A percentile compares a stretch with the other conserved stretches of the same genome.
Evolutionary conservation across 2,888 invertebrate genomes (phyloP).

Genomic region (Chrysolina oricalcia): DNA sequence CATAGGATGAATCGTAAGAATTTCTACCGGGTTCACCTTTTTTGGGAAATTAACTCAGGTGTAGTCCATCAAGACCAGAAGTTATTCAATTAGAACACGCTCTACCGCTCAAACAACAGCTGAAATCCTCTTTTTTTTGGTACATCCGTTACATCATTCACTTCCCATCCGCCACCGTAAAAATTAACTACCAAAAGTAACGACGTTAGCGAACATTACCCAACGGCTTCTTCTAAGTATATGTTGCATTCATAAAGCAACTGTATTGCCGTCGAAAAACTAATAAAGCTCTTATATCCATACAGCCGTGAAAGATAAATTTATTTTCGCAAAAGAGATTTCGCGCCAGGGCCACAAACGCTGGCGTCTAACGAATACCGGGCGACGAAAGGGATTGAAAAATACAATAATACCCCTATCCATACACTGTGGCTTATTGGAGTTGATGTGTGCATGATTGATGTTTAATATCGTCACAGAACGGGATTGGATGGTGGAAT

Average conservation of each 20-base stretch:
- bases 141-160: conserved; percentile 1
- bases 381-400: conserved; percentile 17
- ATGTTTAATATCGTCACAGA: conserved; percentile 5
- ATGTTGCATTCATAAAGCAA: conserved; percentile 47
- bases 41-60: background rate
- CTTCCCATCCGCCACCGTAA: conserved; percentile 29
- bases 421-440: conserved; percentile 10
- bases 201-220: conserved; percentile 40
- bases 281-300: conserved; percentile 52
- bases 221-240: conserved; percentile 36
- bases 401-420: conserved; percentile 8
- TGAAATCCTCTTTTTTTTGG: background rate
- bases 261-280: conserved; percentile 42
- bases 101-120: background rate
- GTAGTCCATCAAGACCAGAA: no score
- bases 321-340: conserved; percentile 46
- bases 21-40: no score
- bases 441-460: conserved; percentile 14
- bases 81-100: no score
- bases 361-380: background rate
- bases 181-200: conserved; percentile 47
- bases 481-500: background rate
- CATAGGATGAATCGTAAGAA: no score
- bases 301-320: conserved; percentile 52
- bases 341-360: conserved; percentile 12